Evolutionary conservation across 1,140 invertebrate species (phyloP).

Genomic region (Brachionus angularis): DNA sequence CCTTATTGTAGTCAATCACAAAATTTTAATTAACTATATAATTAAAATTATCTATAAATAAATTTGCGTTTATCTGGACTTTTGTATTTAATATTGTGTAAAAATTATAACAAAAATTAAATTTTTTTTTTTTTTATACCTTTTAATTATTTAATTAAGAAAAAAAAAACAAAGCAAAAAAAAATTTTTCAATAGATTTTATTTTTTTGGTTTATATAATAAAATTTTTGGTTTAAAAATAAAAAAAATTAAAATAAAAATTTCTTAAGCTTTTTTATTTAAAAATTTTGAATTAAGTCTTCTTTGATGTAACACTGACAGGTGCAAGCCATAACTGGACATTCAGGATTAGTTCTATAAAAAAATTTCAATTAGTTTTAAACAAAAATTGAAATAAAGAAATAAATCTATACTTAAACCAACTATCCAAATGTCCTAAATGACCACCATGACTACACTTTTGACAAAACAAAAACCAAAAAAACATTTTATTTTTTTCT

Average conservation of each 20-base stretch:
- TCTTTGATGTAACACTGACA: constrained; percentile 36
- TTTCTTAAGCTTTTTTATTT: too few relatives aligned
- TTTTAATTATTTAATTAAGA: too few relatives aligned
- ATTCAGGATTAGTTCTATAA: constrained; percentile 32
- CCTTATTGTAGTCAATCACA: neutral
- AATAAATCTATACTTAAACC: constrained; percentile 9
- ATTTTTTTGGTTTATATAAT: neutral
- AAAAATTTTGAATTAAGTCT: constrained; percentile 1
- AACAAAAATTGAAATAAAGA: neutral
- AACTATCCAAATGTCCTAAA: constrained; percentile 8
- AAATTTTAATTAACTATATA: neutral
- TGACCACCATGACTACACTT: constrained; percentile 43
- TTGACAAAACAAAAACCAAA: constrained; percentile 41
- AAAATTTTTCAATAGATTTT: neutral
- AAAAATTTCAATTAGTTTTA: neutral
- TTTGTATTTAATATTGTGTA: too few relatives aligned
- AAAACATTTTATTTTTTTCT: constrained; percentile 24
- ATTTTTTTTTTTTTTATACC: too few relatives aligned
- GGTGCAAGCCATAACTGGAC: constrained; percentile 39
- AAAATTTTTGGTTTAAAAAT: constrained; percentile 24
- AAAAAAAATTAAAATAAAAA: neutral
- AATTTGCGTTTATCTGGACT: too few relatives aligned
- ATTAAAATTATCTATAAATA: neutral
- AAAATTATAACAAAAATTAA: too few relatives aligned
- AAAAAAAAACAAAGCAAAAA: constrained; percentile 3